Conservation (phyloP, 2,113 vertebrate genomes). For the Mustelus asterias region DNA sequence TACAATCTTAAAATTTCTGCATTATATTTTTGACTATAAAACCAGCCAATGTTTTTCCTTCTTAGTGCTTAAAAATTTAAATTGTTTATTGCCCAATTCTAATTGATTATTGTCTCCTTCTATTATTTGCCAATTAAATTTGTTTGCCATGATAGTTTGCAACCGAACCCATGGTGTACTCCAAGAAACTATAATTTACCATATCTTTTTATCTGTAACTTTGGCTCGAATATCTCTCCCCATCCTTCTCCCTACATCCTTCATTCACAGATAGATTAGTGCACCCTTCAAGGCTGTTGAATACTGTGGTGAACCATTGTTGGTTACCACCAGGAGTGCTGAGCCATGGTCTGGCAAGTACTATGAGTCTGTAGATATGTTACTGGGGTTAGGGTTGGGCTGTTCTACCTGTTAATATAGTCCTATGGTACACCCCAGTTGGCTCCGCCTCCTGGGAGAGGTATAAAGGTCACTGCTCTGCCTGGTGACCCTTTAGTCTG, state of each 20-base stretch:
- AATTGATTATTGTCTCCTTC: not conserved
- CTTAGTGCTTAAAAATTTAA: not conserved
- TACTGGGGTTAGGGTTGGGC: no score
- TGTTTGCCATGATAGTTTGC: not conserved
- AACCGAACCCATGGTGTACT: not conserved
- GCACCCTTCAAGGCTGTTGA: not conserved
- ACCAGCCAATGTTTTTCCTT: not conserved
- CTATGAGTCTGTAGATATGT: no score
- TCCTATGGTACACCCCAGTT: no score
- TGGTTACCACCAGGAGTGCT: no score
- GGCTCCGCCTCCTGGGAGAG: no score
- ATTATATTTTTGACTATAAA: not conserved
- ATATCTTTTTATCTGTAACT: not conserved
- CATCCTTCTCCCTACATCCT: not conserved
- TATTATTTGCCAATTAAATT: not conserved
- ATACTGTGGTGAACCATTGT: no score
- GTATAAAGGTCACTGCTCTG: no score
- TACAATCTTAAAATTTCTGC: not conserved
- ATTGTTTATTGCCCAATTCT: not conserved
- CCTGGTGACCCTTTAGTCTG: no score
- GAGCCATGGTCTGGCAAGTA: no score
- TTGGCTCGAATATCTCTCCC: not conserved
- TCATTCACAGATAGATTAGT: not conserved
- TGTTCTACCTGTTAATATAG: no score
- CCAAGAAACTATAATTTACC: not conserved